A percentile compares a stretch with the other conserved stretches of the same genome.
These are phyloP conservation scores for Spodoptera exigua DNA, from an alignment of 2,888 invertebrate genomes.

Conservation along the genomic window DNA sequence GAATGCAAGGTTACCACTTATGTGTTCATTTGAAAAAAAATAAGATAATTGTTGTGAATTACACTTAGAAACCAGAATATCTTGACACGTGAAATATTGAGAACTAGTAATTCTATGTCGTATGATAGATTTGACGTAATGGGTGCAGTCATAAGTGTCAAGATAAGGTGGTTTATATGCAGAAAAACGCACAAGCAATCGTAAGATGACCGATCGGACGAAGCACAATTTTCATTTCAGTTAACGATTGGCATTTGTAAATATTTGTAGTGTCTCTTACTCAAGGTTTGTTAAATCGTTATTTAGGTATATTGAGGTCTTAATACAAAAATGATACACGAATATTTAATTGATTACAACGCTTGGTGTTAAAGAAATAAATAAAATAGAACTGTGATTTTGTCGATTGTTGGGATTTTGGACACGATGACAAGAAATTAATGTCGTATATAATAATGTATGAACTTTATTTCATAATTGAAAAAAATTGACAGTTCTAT, in stretches of 20 bases:
- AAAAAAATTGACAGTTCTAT: neutral
- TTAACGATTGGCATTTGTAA: slow-evolving; percentile 68
- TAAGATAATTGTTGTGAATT: slow-evolving; percentile 19
- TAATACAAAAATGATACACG: slow-evolving; percentile 40
- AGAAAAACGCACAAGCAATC: slow-evolving; percentile 69
- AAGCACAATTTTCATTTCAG: slow-evolving; percentile 68
- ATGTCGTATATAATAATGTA: no score
- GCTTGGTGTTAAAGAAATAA: neutral
- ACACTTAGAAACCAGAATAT: slow-evolving; percentile 9
- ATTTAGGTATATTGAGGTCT: slow-evolving; percentile 49
- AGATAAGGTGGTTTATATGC: slow-evolving; percentile 6
- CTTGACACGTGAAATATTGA: slow-evolving; percentile 6
- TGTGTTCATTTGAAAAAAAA: slow-evolving; percentile 42
- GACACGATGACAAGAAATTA: no score
- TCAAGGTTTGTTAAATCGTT: slow-evolving; percentile 65
- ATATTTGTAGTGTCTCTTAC: slow-evolving; percentile 65
- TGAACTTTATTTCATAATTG: no score
- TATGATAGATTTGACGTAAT: slow-evolving; percentile 3
- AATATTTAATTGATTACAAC: slow-evolving; percentile 11
- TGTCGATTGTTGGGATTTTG: no score
- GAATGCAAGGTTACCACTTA: slow-evolving; percentile 40
- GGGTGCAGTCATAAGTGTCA: slow-evolving; percentile 4
- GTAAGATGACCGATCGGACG: slow-evolving; percentile 70
- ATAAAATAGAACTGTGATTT: slow-evolving; percentile 3
- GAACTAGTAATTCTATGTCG: neutral